Percentiles rank a stretch among this genome's conserved stretches.
Conservation (phyloP, 2,888 invertebrate genomes). For the Gastracanthus pulcherrimus region DNA sequence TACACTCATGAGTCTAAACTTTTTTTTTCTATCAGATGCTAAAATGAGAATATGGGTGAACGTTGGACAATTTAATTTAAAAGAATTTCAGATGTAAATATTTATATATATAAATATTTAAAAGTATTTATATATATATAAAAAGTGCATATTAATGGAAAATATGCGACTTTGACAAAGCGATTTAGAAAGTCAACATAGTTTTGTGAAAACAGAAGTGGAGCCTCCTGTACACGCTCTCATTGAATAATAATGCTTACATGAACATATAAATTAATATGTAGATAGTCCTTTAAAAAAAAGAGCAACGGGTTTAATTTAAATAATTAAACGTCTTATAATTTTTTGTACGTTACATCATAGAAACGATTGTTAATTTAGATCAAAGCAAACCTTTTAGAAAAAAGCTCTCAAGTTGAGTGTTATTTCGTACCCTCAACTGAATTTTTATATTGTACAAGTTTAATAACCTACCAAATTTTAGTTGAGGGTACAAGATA, state of each 20-base stretch:
- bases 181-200: constrained; percentile 55
- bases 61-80: constrained; percentile 46
- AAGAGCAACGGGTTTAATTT: constrained; percentile 72
- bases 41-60: constrained; percentile 10
- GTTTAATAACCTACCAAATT: no score
- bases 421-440: no score
- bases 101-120: constrained; percentile 68
- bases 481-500: no score
- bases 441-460: no score
- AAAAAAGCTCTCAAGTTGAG: no score
- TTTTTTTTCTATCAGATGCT: constrained; percentile 63
- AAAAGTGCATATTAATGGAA: constrained; percentile 35
- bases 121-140: constrained; percentile 62
- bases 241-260: constrained; percentile 68
- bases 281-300: constrained; percentile 71
- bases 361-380: constrained; percentile 70
- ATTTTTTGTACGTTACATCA: constrained; percentile 74
- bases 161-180: constrained; percentile 38
- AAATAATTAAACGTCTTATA: constrained; percentile 71
- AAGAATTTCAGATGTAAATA: constrained; percentile 44
- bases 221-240: constrained; percentile 62
- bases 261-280: constrained; percentile 66
- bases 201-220: constrained; percentile 66
- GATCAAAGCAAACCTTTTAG: constrained; percentile 67
- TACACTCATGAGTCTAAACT: constrained; percentile 65